Base-by-base conservation (phyloP, 2,113 vertebrate genomes). In the Danionella cerebrum region DNA sequence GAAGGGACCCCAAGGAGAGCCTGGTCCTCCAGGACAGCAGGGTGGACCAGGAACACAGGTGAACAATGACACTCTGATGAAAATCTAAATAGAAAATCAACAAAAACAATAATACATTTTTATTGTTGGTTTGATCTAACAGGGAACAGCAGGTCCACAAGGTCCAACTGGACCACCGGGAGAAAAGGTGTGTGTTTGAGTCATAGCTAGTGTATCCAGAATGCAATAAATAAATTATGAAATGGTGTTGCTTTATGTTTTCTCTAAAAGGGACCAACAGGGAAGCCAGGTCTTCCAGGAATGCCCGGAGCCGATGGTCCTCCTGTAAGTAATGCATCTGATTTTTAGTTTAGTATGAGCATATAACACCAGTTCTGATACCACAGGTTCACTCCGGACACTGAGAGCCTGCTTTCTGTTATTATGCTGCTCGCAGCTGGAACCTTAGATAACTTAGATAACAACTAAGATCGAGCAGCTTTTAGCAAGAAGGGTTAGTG, bases 221-320 rank as follows among this genome's bases (percentile, higher is more conserved):
- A 33, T 12, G 31, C 14, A 41, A 16, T 25, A 7, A 11, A 16
- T 27, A 2, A 7, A 25, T 33, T 31, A 10, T 31, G 2, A 33
- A 19, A 18, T 6, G 10, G 1, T 3, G 2, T 53, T n/a, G n/a
- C n/a, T 33, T 7, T 33, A 14, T 52, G 2, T 53, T 4, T 53
- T 14, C 19, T 19, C 10, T 53, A 12, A 33, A 18, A 96, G 94
- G 94, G 93, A 21, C 91, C 93, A 16, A 88, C 58, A 42, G 94
- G 94, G 42, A 96, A 96, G 74, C 92, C 93, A 47, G 94, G 94
- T 45, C 88, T 96, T 2, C 94, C 93, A 2, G 94, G 94, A 69
- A 93, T 95, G 89, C 90, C 93, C 0, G 94, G 94, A 52, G 89
- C 91, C 1, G 94, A 96, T 0, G 94, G 94, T 1, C 92, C 89